Evolutionary conservation across 2,888 invertebrate species (phyloP).

Genomic region (Leptopilina drosophilae): DNA sequence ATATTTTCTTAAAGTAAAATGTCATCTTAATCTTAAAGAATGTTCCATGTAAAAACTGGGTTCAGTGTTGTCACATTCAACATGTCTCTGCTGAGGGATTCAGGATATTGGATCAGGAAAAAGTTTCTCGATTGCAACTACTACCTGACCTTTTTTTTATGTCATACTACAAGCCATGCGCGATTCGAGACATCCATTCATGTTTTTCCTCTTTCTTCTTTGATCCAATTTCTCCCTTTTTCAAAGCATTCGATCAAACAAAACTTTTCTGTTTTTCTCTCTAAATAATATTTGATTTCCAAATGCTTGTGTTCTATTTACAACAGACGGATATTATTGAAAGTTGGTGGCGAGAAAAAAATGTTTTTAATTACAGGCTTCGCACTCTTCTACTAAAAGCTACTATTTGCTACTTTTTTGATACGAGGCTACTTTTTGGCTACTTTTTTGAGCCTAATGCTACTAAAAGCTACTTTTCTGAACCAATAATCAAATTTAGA

Average conservation of each 20-base stretch:
- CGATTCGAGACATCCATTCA: constrained; percentile 18
- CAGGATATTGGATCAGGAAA: constrained; percentile 23
- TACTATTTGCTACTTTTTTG: too few relatives aligned
- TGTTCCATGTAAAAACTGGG: constrained; percentile 13
- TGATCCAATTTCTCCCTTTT: constrained; percentile 40
- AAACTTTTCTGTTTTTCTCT: constrained; percentile 35
- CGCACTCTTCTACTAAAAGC: too few relatives aligned
- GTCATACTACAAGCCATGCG: constrained; percentile 2
- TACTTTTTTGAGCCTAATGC: too few relatives aligned
- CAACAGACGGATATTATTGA: background rate
- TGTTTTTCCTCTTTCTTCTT: background rate
- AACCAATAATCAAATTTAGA: too few relatives aligned
- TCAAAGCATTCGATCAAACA: constrained; percentile 49
- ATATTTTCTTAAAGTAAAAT: background rate
- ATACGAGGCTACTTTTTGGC: too few relatives aligned
- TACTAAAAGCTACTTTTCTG: too few relatives aligned
- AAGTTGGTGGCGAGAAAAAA: too few relatives aligned
- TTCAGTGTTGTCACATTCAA: constrained; percentile 27
- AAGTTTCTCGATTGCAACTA: constrained; percentile 11
- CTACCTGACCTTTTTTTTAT: constrained; percentile 24
- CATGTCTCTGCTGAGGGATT: constrained; percentile 27
- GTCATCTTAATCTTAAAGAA: background rate
- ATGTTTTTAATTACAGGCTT: too few relatives aligned
- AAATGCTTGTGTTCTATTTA: background rate
- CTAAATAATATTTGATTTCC: background rate